Percentiles rank a stretch among this genome's conserved stretches.
phyloP scores from a whole-genome alignment of 1,140 invertebrate species.

The Leptonema lineaticorne region DNA sequence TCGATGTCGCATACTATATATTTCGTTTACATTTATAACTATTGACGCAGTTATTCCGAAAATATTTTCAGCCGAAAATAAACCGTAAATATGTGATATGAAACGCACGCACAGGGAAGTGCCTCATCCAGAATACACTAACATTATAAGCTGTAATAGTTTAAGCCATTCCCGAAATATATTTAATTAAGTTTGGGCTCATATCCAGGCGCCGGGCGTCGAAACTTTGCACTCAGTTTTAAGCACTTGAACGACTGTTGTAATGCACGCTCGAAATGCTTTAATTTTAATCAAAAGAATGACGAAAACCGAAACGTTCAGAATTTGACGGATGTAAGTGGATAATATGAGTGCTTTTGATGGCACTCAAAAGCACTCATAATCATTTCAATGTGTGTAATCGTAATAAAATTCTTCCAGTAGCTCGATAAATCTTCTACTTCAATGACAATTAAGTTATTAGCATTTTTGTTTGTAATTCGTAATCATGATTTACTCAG shows the following conservation, averaged over 20 bases:
- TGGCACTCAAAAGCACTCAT: too few relatives aligned
- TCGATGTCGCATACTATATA: not conserved
- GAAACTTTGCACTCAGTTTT: not conserved
- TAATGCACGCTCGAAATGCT: not conserved
- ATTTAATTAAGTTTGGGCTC: conserved; percentile 4
- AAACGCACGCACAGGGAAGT: too few relatives aligned
- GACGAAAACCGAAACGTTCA: too few relatives aligned
- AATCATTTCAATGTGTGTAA: too few relatives aligned
- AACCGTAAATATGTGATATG: conserved; percentile 14
- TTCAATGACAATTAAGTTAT: too few relatives aligned
- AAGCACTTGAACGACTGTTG: too few relatives aligned
- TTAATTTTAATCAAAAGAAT: not conserved
- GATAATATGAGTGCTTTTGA: too few relatives aligned
- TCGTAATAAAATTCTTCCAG: too few relatives aligned
- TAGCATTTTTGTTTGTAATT: too few relatives aligned
- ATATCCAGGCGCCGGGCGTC: not conserved
- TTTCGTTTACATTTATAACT: not conserved
- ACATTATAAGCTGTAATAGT: not conserved
- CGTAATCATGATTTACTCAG: too few relatives aligned
- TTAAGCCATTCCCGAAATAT: conserved; percentile 1
- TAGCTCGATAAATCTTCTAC: too few relatives aligned
- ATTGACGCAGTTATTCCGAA: conserved; percentile 4
- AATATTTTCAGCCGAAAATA: not conserved
- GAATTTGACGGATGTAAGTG: too few relatives aligned
- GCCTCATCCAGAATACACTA: not conserved